Percentiles rank a stretch among this genome's conserved stretches.
These are phyloP conservation scores for Patella caerulea DNA, from an alignment of 2,888 invertebrate genomes.

Conservation along the genomic window DNA sequence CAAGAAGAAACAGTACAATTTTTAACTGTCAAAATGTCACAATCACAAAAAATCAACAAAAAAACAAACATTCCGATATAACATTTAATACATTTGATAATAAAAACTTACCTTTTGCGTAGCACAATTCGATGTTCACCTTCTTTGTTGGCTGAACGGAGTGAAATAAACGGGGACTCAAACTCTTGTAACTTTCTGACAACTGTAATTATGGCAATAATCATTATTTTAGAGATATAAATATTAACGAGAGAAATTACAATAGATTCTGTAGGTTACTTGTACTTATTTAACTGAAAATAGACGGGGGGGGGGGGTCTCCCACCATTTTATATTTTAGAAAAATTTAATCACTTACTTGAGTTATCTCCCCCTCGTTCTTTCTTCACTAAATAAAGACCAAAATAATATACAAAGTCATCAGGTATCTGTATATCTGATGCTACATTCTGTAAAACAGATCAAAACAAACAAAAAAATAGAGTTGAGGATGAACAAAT, in stretches of 20 bases:
- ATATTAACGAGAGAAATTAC: no score
- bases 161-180: constrained; percentile 95
- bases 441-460: constrained; percentile 79
- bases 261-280: no score
- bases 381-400: constrained; percentile 88
- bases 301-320: no score
- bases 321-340: no score
- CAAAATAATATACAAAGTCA: constrained; percentile 88
- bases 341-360: constrained; percentile 68
- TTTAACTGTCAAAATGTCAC: no score
- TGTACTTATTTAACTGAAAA: no score
- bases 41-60: no score
- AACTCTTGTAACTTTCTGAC: constrained; percentile 94
- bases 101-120: constrained; percentile 82
- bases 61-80: constrained; percentile 15
- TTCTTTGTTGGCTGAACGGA: constrained; percentile 81
- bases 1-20: no score
- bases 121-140: constrained; percentile 83
- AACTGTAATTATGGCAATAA: constrained; percentile 73
- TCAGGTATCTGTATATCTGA: constrained; percentile 85
- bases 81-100: constrained; percentile 32
- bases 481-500: background rate
- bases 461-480: background rate
- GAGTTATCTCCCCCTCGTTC: constrained; percentile 77
- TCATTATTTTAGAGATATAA: background rate